phyloP scores from a whole-genome alignment of 2,797 vertebrate genomes.

The Balearica regulorum region DNA sequence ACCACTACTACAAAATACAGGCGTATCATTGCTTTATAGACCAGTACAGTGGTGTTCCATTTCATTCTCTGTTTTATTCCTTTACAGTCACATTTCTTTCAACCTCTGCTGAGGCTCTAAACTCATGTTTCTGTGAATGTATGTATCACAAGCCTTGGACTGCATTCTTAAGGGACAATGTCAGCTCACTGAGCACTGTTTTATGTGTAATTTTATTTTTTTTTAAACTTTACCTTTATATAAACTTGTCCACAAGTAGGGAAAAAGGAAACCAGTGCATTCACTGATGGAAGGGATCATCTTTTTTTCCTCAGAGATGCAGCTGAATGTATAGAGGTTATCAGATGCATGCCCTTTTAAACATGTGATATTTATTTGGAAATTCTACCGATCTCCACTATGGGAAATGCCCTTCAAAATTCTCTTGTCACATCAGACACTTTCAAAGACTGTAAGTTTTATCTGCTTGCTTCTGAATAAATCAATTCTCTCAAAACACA shows the following conservation, averaged over 20 bases:
- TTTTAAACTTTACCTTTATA: background rate
- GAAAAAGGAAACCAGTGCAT: background rate
- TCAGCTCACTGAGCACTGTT: background rate
- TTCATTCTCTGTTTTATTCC: background rate
- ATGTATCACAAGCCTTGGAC: accelerated
- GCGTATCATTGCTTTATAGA: background rate
- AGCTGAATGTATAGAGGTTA: background rate
- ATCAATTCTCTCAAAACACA: background rate
- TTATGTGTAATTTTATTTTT: background rate
- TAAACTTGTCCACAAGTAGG: background rate
- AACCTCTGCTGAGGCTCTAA: background rate
- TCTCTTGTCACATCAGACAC: background rate
- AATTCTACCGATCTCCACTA: background rate
- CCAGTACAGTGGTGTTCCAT: background rate
- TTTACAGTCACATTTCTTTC: background rate
- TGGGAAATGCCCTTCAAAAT: background rate
- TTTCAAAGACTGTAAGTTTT: background rate
- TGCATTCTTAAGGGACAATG: background rate
- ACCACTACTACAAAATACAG: background rate
- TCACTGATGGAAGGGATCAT: background rate
- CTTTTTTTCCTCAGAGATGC: background rate
- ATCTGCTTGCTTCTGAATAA: background rate
- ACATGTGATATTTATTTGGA: background rate
- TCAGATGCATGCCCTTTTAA: background rate
- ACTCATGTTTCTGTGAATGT: background rate